Evolutionary conservation across 2,888 invertebrate genomes (phyloP), one percentile per base, ranked within the genome.

Genomic region (Eristalinus sepulchralis): DNA sequence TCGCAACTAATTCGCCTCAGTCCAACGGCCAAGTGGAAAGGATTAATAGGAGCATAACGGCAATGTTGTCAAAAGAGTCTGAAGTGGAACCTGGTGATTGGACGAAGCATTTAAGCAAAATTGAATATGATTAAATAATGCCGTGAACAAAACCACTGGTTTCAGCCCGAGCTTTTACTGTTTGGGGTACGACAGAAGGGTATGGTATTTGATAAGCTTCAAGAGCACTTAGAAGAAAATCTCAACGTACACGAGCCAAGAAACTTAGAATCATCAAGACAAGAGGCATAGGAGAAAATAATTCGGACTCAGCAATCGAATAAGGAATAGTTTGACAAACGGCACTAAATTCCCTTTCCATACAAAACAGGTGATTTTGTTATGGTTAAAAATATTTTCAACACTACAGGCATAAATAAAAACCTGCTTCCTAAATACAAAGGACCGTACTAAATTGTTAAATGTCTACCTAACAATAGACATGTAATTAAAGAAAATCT

Each of bases 11-110:
- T 24, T 75, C 75, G 27, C 81, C 75, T 2, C 67, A 81, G 60
- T 76, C 71, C 10, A 82, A 82, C 59, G 76, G 76, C 4, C 75
- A 82, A 60, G 71, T 82, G 34, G 76, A 82, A n/a, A 24, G 70
- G 13, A 47, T n/a, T n/a, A 47, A 47, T 4, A 47, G 47, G 17
- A 47, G n/a, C n/a, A n/a, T n/a, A n/a, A n/a, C n/a, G n/a, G n/a
- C 47, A 47, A 47, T 2, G 47, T 10, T 47, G 13, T 13, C 47
- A 10, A 47, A 47, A n/a, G 13, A 47, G 13, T 11, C 2, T n/a
- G 47, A 8, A 17, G 5, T 8, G 6, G 47, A 5, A 5, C 47
- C 47, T 10, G 17, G 47, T 10, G 47, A 47, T 2, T 47, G 47
- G 47, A 0, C 47, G 6, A 47, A 47, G 47, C 11, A 11, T 47